phyloP scores from a whole-genome alignment of 2,113 vertebrate genomes.

The Cnemophilus loriae region DNA sequence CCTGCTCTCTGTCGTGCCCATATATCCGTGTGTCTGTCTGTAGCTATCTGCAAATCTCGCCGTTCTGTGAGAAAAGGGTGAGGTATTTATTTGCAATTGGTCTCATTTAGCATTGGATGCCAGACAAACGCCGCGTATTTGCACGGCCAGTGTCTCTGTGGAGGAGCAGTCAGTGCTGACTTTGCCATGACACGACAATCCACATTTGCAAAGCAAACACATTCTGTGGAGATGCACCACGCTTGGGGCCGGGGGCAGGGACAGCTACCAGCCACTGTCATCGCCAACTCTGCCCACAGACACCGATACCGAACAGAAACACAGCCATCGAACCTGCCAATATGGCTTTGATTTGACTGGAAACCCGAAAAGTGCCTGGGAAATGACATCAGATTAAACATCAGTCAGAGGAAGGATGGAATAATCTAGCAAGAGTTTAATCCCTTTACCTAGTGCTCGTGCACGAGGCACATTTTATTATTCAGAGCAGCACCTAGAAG shows the following conservation, averaged over 20 bases:
- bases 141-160: not conserved
- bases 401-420: not conserved
- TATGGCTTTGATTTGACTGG: not conserved
- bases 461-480: not conserved
- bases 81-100: not conserved
- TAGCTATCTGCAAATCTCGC: not conserved
- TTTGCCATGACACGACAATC: not conserved
- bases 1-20: accelerated
- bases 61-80: not conserved
- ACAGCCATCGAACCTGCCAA: not conserved
- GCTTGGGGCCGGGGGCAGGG: not conserved
- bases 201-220: not conserved
- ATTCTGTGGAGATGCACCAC: not conserved
- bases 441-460: constrained; percentile 26
- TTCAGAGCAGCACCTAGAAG: not conserved
- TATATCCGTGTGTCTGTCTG: accelerated
- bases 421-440: constrained; percentile 65
- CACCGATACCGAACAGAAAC: not conserved
- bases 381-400: constrained; percentile 52
- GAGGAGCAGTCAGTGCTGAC: not conserved
- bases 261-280: not conserved
- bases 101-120: not conserved
- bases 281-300: constrained; percentile 13
- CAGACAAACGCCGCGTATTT: not conserved
- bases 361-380: not conserved